Conservation (phyloP, 2,797 vertebrate genomes). For the Myotis vivesi region DNA sequence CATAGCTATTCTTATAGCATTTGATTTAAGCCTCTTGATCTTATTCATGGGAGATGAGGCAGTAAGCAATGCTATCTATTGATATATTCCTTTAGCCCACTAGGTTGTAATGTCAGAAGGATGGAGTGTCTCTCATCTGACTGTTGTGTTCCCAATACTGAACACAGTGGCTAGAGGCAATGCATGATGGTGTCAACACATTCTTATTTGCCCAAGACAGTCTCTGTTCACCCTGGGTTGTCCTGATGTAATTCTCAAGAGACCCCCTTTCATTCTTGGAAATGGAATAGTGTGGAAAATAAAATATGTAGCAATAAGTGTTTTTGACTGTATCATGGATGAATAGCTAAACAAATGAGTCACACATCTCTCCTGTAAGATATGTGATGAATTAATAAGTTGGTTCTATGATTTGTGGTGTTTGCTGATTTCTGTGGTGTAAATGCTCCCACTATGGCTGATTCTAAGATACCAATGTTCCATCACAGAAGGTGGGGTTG, state of each 20-base stretch:
- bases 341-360: neutral
- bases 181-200: neutral
- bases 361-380: neutral
- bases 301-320: neutral
- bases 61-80: neutral
- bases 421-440: neutral
- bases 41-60: neutral
- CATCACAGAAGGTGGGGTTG: neutral
- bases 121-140: neutral
- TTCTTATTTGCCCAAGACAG: neutral
- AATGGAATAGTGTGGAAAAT: neutral
- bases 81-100: neutral
- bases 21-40: conserved; percentile 25
- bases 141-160: neutral
- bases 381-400: neutral
- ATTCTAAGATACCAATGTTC: neutral
- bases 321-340: neutral
- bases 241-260: neutral
- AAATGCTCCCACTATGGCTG: neutral
- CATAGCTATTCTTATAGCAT: neutral
- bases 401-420: neutral
- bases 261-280: neutral
- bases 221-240: neutral
- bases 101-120: neutral
- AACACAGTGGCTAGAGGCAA: neutral